Evolutionary conservation across 2,113 vertebrate genomes (phyloP).

Genomic region (Carassius carassius): DNA sequence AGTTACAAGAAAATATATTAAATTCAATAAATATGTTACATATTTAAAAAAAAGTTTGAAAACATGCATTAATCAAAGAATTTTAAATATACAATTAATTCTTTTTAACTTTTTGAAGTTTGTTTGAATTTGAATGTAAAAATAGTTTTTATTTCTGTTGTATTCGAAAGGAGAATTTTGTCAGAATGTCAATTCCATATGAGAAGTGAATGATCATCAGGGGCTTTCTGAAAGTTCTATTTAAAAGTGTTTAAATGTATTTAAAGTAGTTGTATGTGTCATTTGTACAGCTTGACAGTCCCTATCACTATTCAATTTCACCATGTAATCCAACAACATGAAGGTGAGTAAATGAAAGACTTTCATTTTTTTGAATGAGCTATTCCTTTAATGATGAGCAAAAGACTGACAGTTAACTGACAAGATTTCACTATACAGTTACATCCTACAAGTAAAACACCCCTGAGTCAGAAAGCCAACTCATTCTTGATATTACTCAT

Average conservation of each 20-base stretch:
- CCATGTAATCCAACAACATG: background rate
- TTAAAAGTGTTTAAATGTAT: too few species aligned
- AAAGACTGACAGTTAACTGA: background rate
- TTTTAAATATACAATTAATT: background rate
- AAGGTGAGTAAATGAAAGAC: background rate
- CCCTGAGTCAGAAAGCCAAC: background rate
- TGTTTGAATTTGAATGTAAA: too few species aligned
- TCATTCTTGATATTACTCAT: slow-evolving; percentile 7
- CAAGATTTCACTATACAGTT: background rate
- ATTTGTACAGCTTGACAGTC: background rate
- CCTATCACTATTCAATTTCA: background rate
- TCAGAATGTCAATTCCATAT: background rate
- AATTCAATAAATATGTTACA: background rate
- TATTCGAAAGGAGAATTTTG: background rate
- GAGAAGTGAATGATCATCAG: background rate
- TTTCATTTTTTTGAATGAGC: background rate
- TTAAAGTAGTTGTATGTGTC: background rate
- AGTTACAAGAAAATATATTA: background rate
- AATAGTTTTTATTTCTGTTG: background rate
- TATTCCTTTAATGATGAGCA: background rate
- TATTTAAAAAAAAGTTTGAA: background rate
- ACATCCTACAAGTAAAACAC: slow-evolving; percentile 3
- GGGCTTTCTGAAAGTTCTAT: background rate
- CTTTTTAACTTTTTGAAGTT: too few species aligned
- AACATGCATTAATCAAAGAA: background rate